phyloP scores from a whole-genome alignment of 37 sponge, comb jelly and placozoan species.

The Ianthella basta region DNA sequence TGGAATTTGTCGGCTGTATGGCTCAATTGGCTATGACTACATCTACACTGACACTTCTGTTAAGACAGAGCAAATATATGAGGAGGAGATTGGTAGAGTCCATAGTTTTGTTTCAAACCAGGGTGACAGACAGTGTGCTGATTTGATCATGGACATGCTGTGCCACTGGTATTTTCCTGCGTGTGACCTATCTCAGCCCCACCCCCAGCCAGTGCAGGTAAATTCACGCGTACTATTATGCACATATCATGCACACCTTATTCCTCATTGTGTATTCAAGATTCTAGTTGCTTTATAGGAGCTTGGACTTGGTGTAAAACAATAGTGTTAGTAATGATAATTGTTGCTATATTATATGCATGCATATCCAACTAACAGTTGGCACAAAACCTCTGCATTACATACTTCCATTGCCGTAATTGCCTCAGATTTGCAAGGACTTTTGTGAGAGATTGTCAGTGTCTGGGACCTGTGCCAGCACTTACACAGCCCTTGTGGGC shows the following conservation, averaged over 20 bases:
- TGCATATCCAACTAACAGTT: no score
- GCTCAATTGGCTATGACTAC: slow-evolving; percentile 34
- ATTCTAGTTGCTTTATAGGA: no score
- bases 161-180: slow-evolving; percentile 54
- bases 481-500: not conserved
- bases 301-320: no score
- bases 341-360: no score
- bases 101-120: no score
- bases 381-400: no score
- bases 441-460: slow-evolving; percentile 30
- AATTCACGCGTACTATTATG: no score
- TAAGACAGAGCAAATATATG: not conserved
- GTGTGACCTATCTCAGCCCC: slow-evolving; percentile 58
- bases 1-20: slow-evolving; percentile 25
- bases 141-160: slow-evolving; percentile 28
- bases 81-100: not conserved
- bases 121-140: no score
- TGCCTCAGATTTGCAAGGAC: slow-evolving; percentile 34
- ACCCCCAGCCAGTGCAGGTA: slow-evolving; percentile 39
- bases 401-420: no score
- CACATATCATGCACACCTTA: no score
- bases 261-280: no score
- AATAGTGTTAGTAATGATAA: no score
- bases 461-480: not conserved
- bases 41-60: slow-evolving; percentile 22